Conservation (phyloP, 2,888 invertebrate species). For the Herminia tarsipennalis region DNA sequence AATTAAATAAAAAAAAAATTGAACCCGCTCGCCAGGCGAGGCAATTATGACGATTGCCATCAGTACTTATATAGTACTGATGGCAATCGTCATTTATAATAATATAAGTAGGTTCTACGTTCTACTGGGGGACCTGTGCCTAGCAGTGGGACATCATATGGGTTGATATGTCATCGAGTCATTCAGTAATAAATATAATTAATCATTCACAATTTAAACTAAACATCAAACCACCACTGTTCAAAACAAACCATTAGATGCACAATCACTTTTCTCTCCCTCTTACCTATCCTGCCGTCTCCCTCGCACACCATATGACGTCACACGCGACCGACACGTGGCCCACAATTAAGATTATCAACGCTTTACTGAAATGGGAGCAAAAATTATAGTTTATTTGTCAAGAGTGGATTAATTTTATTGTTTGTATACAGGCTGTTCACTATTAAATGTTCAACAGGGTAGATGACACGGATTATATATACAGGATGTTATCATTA, state of each 20-base stretch:
- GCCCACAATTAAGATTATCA: conserved; percentile 53
- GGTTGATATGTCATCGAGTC: too few species aligned
- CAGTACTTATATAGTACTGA: too few species aligned
- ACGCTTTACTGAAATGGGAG: conserved; percentile 36
- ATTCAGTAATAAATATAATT: too few species aligned
- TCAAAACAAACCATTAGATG: conserved; percentile 24
- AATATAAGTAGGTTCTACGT: too few species aligned
- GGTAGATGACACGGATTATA: conserved; percentile 10
- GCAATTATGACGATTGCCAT: too few species aligned
- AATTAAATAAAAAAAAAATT: too few species aligned
- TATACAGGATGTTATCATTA: neutral
- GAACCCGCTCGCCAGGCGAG: too few species aligned
- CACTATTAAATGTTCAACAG: conserved; percentile 3
- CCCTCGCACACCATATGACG: conserved; percentile 53
- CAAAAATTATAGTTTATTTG: conserved; percentile 35
- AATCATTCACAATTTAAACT: neutral
- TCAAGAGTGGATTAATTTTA: conserved; percentile 40
- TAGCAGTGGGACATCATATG: too few species aligned
- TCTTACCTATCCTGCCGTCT: conserved; percentile 23
- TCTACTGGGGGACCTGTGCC: too few species aligned
- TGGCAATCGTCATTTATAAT: too few species aligned
- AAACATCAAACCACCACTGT: conserved; percentile 3
- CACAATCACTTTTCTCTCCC: conserved; percentile 2
- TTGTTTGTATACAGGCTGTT: conserved; percentile 39
- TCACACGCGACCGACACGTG: conserved; percentile 57